Evolutionary conservation across 2,113 vertebrate species (phyloP).

Genomic region (Sorex araneus): DNA sequence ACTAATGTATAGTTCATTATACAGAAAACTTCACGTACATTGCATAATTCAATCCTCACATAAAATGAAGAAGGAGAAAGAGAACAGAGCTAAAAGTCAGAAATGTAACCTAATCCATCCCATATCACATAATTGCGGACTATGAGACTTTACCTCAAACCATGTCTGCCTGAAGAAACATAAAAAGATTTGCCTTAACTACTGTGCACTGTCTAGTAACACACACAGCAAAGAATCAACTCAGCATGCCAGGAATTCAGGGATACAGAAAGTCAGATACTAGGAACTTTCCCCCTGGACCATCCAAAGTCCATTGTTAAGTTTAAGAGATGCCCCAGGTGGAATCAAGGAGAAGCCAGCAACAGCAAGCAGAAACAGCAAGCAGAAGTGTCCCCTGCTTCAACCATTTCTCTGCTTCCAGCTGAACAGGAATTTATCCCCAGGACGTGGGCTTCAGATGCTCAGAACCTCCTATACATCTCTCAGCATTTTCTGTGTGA

Average conservation of each 20-base stretch:
- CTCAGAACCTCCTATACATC: neutral
- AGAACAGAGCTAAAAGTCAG: neutral
- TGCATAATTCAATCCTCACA: neutral
- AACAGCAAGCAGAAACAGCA: neutral
- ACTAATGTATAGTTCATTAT: neutral
- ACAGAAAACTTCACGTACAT: neutral
- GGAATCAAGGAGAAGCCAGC: slow-evolving; percentile 6
- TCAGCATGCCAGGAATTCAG: neutral
- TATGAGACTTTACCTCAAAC: neutral
- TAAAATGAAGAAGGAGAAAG: neutral
- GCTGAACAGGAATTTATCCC: neutral
- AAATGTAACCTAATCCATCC: neutral
- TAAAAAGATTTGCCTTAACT: neutral
- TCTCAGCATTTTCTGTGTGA: neutral
- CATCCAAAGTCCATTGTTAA: slow-evolving; percentile 14
- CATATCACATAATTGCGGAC: too few species aligned
- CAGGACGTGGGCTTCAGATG: neutral
- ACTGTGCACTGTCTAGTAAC: neutral
- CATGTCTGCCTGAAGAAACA: neutral
- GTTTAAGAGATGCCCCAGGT: neutral
- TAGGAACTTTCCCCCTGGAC: neutral
- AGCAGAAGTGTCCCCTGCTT: neutral
- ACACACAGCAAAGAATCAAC: fast-evolving
- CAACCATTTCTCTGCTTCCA: neutral
- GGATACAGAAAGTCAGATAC: neutral